phyloP scores from a whole-genome alignment of 2,797 vertebrate genomes.

The Poecile montanus region DNA sequence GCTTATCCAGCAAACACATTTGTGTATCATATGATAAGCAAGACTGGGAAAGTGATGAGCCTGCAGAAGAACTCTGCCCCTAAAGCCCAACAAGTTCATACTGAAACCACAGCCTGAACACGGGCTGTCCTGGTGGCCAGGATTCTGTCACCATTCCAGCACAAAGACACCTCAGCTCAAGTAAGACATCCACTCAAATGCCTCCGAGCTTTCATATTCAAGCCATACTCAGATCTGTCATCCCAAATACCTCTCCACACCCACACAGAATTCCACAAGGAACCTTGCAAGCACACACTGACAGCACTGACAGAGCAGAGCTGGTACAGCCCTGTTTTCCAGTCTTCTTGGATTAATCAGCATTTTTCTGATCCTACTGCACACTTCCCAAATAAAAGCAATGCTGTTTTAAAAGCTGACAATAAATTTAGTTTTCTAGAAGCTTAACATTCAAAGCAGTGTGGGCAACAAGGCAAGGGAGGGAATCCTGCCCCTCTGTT shows the following conservation, averaged over 20 bases:
- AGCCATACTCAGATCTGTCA: background rate
- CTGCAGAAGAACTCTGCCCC: background rate
- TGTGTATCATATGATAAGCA: background rate
- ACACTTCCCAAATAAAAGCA: background rate
- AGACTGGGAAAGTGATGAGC: background rate
- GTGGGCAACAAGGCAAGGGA: background rate
- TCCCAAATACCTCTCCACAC: background rate
- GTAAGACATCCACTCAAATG: background rate
- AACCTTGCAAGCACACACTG: accelerated
- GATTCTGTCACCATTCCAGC: background rate
- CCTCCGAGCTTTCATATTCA: background rate
- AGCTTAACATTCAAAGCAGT: background rate
- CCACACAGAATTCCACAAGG: background rate
- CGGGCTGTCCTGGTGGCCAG: background rate
- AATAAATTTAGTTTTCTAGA: background rate
- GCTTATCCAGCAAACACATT: background rate
- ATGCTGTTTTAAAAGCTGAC: background rate
- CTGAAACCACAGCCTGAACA: background rate
- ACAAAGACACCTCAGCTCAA: background rate
- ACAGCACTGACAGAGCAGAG: background rate
- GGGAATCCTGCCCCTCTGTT: background rate
- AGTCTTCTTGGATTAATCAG: background rate
- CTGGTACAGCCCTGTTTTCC: background rate
- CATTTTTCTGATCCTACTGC: background rate
- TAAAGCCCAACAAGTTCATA: background rate